Base-by-base conservation (phyloP, 2,888 invertebrate species). In the Ectropis crepuscularia region DNA sequence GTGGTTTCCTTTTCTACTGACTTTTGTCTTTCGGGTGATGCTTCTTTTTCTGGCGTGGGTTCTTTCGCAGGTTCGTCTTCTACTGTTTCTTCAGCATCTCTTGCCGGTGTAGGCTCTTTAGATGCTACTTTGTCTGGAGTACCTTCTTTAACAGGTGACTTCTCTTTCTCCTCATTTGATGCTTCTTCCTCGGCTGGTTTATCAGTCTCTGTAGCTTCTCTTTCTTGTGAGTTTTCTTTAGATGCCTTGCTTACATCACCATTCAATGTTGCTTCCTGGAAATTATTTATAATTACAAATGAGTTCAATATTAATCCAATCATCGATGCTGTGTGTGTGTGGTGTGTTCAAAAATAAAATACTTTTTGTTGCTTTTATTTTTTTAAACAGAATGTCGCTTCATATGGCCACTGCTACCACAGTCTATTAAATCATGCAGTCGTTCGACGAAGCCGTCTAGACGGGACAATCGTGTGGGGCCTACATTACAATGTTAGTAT, bases 171-270 rank as follows among this genome's bases (percentile, higher is more conserved):
- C 53, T 66, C 74, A 69, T 49, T 73, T 71, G 73, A 67, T 39
- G 71, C 65, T 48, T 80, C 79, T 61, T 77, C 76, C 41, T 64
- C 70, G 54, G 73, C 78, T 53, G 65, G 69, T 49, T 77, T 80
- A 63, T 70, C 69, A 54, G 69, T 62, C 66, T 67, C 71, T 37
- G 62, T 57, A 12, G 78, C 78, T 53, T 86, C 87, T 61, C 77
- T 79, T 62, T 83, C 86, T 70, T 81, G 85, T 63, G 85, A 85
- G 65, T 80, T 82, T 61, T 87, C 86, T 69, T 88, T 87, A 65
- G 86, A 82, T 66, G 80, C 74, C 75, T 77, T 80, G 75, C 78
- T 79, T 65, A 82, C 86, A 68, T 87, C 86, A 64, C 93, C 90
- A 85, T 90, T 90, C 28, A 87, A 70, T 72, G 85, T 75, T 12